These are phyloP conservation scores for Hydrozoanthus gracilis DNA, from an alignment of 92 coral and sea anemone species.

Conservation along the genomic window DNA sequence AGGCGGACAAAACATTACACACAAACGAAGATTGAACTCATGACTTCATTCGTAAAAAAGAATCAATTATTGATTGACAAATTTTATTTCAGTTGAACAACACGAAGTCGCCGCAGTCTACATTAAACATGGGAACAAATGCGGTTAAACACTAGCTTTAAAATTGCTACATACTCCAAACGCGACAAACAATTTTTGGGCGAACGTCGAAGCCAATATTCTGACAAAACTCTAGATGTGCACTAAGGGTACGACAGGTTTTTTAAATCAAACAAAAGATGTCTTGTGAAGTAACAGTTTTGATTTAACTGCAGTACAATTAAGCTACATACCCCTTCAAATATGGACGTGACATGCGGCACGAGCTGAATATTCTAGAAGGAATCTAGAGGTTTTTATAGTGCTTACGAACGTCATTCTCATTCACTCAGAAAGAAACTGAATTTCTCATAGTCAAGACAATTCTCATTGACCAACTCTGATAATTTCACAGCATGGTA, in stretches of 20 bases:
- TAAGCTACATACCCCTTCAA: too few species aligned
- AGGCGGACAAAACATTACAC: too few species aligned
- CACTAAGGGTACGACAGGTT: neutral
- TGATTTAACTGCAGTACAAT: neutral
- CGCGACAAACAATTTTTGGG: too few species aligned
- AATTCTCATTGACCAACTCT: neutral
- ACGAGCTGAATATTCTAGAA: neutral
- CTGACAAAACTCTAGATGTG: too few species aligned
- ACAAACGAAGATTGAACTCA: neutral
- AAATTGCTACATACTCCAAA: neutral
- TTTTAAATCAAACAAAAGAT: neutral
- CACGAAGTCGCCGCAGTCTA: neutral
- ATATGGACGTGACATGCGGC: neutral
- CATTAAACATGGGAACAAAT: neutral
- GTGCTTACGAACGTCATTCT: neutral
- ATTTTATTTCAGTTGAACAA: neutral
- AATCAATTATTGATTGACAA: neutral
- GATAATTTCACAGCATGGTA: neutral
- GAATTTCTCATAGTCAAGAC: neutral
- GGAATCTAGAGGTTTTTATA: neutral
- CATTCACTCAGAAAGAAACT: neutral
- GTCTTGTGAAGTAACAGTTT: neutral
- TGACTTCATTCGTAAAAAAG: neutral
- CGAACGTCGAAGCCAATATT: too few species aligned
- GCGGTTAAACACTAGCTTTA: neutral